Evolutionary conservation across 2,113 vertebrate species (phyloP), one percentile per base, ranked within the genome.

Genomic region (Alethe diademata): DNA sequence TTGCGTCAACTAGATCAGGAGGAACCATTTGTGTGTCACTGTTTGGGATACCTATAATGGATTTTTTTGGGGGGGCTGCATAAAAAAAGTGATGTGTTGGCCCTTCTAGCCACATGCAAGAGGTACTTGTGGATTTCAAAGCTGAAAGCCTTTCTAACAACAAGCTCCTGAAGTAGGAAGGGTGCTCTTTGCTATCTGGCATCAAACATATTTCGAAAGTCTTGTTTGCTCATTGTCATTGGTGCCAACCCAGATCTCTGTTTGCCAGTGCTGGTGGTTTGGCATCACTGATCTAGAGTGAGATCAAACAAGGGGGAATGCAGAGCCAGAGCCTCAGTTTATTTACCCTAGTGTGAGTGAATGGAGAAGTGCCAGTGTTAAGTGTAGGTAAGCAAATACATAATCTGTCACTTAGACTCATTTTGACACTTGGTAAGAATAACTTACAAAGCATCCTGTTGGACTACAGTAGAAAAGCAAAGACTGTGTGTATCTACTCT

Each of bases 331-430:
- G 47, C 57, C 90, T 96, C 78, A 90, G 95, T 96, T 91, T 97
- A 95, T 96, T 97, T 95, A 96, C 88, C 75, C 74, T 66, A 88
- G 67, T 90, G 82, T 86, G 75, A 94, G 56, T 78, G 93, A 80
- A 78, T 96, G 93, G 93, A 96, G 90, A 80, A 53, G 64, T 93
- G 94, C 94, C 93, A 96, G 67, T 88, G 90, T 96, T 88, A 93
- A 95, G 94, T 93, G 82, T 95, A 96, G 78, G 94, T 96, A 97
- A 94, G 95, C 92, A 96, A 96, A 95, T 86, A 90, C 85, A 93
- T 93, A 92, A 90, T 96, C 88, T 96, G 93, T 94, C 88, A 94
- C 90, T 92, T 95, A 94, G 90, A 73, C 90, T 95, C 93, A 67
- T 95, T 97, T 96, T 95, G 78, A 97, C 86, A 88, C 85, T 85